Base-by-base conservation (phyloP, 2,797 vertebrate species). In the Luscinia megarhynchos region DNA sequence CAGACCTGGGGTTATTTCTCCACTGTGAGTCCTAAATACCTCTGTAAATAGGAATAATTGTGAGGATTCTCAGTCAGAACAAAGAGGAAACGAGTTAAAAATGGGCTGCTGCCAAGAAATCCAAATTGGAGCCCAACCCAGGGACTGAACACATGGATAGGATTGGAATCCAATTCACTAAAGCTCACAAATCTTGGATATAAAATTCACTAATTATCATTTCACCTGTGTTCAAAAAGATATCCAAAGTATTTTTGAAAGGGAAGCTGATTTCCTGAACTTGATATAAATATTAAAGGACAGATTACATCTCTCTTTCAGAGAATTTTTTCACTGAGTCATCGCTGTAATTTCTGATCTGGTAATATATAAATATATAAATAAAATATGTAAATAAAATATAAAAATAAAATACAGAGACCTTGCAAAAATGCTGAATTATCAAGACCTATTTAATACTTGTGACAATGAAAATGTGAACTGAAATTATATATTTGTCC, bases 111-210 rank as follows among this genome's bases (percentile, higher is more conserved):
- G 78, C 54, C 68, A 84, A 82, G 68, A 26, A 22, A 92, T 1
- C 21, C n/a, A 55, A 58, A 57, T 6, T 61, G 30, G 34, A 84
- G 40, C n/a, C 51, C 76, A 59, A 23, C 6, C 32, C 61, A 61
- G 36, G 23, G 61, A 11, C 15, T 2, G 5, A 1, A 10, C 27
- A 14, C 23, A 4, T 0, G 32, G 66, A 24, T 1, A 57, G 5
- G 0, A 45, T 7, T 3, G 27, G 34, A 58, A 94, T 41, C 40
- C 6, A 2, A 15, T 16, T 57, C 46, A 12, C 14, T 55, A 59
- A 72, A 82, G 9, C 29, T 92, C 12, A 0, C 53, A 76, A 8
- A 74, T 6, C 22, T 38, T 22, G n/a, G 69, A 10, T 30, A 11
- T 8, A 57, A 79, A 81, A 93, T 45, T 62, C 29, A 18, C 29